phyloP scores from a whole-genome alignment of 2,113 vertebrate species.

The Trogon surrucura region DNA sequence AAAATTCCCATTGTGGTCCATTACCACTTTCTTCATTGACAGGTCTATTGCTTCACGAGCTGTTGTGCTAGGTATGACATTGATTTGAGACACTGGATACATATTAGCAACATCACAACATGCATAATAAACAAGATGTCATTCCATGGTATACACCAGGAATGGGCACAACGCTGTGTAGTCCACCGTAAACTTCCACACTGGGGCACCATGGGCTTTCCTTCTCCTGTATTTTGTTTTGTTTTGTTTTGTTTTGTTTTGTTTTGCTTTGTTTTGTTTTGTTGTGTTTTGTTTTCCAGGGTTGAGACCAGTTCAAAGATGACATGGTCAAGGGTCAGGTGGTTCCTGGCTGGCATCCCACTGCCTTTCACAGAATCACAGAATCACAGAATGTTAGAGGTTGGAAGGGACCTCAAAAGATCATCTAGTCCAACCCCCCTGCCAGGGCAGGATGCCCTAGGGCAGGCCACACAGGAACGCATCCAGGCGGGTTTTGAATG shows the following conservation, averaged over 20 bases:
- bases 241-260: no score
- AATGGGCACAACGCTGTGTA: neutral
- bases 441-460: no score
- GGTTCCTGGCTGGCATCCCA: neutral
- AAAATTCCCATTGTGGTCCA: constrained; percentile 41
- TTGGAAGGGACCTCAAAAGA: no score
- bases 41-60: constrained; percentile 23
- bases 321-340: accelerated
- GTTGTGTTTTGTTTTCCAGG: neutral
- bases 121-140: constrained; percentile 13
- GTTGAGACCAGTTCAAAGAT: neutral
- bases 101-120: constrained; percentile 41
- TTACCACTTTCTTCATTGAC: constrained; percentile 34
- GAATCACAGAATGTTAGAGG: no score
- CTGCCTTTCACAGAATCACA: no score
- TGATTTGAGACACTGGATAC: constrained; percentile 43
- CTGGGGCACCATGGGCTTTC: accelerated
- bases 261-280: no score
- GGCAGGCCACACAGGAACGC: no score
- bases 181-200: neutral
- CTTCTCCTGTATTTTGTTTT: neutral
- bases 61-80: constrained; percentile 14
- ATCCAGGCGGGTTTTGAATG: no score
- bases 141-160: neutral
- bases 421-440: no score